Evolutionary conservation across 2,113 vertebrate species (phyloP), one percentile per base, ranked within the genome.

Genomic region (Heterochromis multidens): DNA sequence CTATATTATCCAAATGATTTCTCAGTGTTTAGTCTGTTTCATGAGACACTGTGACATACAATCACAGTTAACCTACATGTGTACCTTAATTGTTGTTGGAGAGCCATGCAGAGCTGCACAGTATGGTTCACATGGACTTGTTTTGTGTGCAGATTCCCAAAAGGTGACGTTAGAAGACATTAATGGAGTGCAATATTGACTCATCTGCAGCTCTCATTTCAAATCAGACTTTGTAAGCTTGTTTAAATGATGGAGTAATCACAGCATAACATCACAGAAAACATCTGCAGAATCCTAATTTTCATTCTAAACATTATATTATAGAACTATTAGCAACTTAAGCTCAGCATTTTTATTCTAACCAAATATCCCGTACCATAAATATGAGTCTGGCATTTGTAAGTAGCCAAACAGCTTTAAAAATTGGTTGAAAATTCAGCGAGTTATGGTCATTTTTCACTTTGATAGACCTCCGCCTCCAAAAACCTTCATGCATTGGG

Each of bases 201-300:
- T 65, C 62, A 65, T 33, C 23, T 12, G 2, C 4, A 40, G 40
- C 63, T 43, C 12, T 10, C 40, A n/a, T 25, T 40, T 40, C 25
- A 35, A 35, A 6, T 35, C 33, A 35, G 33, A 35, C 33, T 31
- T 31, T 70, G 40, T 16, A 70, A 25, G 65, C 40, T 70, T 46
- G 65, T 19, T 19, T 25, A 70, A 0, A 27, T 0, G 23, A 29
- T 29, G 65, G 16, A 29, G 65, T 19, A 0, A 49, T 72, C 46
- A 0, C 35, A 65, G 0, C 23, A 0, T 65, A 40, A 40, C n/a
- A 1, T 40, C 14, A 46, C 31, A 33, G 5, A 11, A 46, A 67
- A 27, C 46, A 70, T 14, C 40, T 19, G 65, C 40, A 46, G n/a
- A 67, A 67, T 67, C 4, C n/a, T 1, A 27, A 27, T 46, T 46